Conservation (phyloP, 2,888 invertebrate species). For the Drosophila fungiperda region DNA sequence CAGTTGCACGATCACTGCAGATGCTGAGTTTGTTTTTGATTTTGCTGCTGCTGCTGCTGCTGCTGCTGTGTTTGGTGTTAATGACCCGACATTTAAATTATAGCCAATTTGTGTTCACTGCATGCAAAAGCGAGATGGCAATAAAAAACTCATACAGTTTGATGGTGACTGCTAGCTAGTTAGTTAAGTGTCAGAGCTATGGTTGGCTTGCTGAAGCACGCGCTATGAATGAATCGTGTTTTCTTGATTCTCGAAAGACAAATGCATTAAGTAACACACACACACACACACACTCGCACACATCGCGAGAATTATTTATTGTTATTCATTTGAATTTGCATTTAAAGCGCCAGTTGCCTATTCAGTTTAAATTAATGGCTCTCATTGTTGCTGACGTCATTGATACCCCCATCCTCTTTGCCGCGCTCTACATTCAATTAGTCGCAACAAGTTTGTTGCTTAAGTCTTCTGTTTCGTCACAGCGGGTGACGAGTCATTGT, state of each 20-base stretch:
- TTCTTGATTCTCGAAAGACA: slow-evolving; percentile 15
- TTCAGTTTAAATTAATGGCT: slow-evolving; percentile 20
- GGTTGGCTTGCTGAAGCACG: neutral
- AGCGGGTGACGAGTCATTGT: neutral
- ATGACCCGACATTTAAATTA: slow-evolving; percentile 69
- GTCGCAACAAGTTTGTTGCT: slow-evolving; percentile 67
- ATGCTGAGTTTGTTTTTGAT: slow-evolving; percentile 9
- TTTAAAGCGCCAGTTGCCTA: slow-evolving; percentile 53
- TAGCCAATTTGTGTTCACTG: slow-evolving; percentile 30
- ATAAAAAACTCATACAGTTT: slow-evolving; percentile 43
- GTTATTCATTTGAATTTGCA: slow-evolving; percentile 46
- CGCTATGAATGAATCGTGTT: slow-evolving; percentile 49
- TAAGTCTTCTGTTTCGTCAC: slow-evolving; percentile 74
- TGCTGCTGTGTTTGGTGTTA: slow-evolving; percentile 60
- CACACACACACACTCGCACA: slow-evolving; percentile 1
- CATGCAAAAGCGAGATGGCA: slow-evolving; percentile 40
- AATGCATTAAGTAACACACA: slow-evolving; percentile 46
- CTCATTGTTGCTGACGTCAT: slow-evolving; percentile 55
- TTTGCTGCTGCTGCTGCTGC: slow-evolving; percentile 3
- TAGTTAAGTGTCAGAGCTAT: neutral
- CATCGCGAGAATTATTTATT: slow-evolving; percentile 3
- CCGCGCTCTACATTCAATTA: neutral
- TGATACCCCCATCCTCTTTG: neutral
- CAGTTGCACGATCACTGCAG: slow-evolving; percentile 35
- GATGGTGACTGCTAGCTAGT: slow-evolving; percentile 38